Percentiles rank a stretch among this genome's conserved stretches.
Conservation (phyloP, 2,888 invertebrate genomes). For the Parasteatoda lunata region DNA sequence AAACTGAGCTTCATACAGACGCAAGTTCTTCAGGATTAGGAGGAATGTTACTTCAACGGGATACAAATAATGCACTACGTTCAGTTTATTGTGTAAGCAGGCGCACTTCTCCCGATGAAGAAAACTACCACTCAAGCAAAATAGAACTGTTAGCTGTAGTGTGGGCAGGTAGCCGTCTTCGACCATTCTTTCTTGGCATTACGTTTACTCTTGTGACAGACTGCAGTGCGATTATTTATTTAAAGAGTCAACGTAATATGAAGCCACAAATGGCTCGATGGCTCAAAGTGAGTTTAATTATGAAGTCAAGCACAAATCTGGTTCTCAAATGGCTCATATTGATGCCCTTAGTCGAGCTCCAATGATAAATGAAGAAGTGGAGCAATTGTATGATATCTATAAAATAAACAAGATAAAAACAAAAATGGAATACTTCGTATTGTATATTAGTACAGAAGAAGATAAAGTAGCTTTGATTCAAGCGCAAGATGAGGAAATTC, state of each 20-base stretch:
- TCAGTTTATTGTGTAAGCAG: no score
- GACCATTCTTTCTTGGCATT: neutral
- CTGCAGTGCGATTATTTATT: neutral
- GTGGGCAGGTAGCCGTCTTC: neutral
- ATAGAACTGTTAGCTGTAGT: neutral
- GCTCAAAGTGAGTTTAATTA: neutral
- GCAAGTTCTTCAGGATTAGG: no score
- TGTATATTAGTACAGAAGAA: conserved; percentile 7
- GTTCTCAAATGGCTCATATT: neutral
- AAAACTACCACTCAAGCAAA: no score
- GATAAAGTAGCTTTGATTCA: no score
- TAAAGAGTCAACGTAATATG: conserved; percentile 12
- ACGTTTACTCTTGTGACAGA: neutral
- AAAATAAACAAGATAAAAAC: neutral
- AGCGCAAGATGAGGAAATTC: no score
- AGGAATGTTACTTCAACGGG: no score
- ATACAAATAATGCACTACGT: no score
- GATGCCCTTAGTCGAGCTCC: neutral
- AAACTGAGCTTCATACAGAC: no score
- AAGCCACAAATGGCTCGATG: conserved; percentile 5
- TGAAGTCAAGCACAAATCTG: neutral
- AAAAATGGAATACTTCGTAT: neutral
- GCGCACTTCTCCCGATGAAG: no score
- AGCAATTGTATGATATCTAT: neutral
- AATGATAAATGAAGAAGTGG: neutral